These are phyloP conservation scores for Strigamia transsilvanica DNA, from an alignment of 2,888 invertebrate species.

Conservation along the genomic window DNA sequence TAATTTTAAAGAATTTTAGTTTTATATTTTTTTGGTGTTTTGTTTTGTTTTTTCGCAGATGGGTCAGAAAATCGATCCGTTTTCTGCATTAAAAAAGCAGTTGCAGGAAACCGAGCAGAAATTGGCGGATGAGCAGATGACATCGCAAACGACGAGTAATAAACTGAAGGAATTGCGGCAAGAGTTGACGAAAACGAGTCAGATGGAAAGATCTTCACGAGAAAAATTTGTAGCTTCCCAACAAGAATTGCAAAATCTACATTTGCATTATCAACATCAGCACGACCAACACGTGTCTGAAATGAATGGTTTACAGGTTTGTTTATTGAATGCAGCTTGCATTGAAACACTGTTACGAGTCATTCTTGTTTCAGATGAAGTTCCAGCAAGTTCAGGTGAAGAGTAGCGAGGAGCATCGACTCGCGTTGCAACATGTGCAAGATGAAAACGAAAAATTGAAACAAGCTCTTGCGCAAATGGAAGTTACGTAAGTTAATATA, in stretches of 20 bases:
- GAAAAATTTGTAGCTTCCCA: conserved; percentile 69
- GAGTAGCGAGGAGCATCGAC: conserved; percentile 54
- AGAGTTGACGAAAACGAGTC: conserved; percentile 70
- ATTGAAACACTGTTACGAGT: conserved; percentile 6
- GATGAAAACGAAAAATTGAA: conserved; percentile 57
- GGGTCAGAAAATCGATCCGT: conserved; percentile 76
- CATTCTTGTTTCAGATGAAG: not conserved
- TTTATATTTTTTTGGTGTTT: not conserved
- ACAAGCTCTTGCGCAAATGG: conserved; percentile 55
- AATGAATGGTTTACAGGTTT: conserved; percentile 69
- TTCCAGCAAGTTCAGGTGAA: conserved; percentile 53
- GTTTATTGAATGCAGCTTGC: not conserved
- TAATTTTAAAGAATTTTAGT: not conserved
- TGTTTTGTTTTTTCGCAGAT: conserved; percentile 67
- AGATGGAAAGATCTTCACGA: conserved; percentile 69
- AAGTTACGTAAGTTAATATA: conserved; percentile 56
- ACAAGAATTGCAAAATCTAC: conserved; percentile 72
- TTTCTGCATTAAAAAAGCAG: conserved; percentile 86
- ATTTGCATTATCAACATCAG: conserved; percentile 71
- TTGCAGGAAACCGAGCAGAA: conserved; percentile 78
- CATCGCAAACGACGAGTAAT: conserved; percentile 75
- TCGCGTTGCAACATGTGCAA: conserved; percentile 54
- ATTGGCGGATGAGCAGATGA: conserved; percentile 63
- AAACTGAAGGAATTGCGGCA: conserved; percentile 80
- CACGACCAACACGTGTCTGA: conserved; percentile 69